Conservation (phyloP, 2,888 invertebrate species). For the Epistrophe grossulariae region DNA sequence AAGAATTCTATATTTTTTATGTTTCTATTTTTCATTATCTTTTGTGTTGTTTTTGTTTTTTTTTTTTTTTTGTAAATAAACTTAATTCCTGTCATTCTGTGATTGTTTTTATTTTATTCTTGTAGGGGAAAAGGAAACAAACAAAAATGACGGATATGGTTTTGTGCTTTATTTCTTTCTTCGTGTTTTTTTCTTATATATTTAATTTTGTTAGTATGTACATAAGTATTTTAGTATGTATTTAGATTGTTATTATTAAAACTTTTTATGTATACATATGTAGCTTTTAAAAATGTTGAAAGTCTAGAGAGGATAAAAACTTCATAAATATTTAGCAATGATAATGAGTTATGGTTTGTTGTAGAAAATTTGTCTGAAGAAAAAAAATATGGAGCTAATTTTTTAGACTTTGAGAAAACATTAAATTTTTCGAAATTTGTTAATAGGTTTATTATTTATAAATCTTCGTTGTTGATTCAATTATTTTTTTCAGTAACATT, state of each 20-base stretch:
- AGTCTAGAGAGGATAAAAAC: not conserved
- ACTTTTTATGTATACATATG: not conserved
- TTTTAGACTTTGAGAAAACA: too few species aligned
- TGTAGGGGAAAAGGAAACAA: slow-evolving; percentile 39
- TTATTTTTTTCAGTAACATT: too few species aligned
- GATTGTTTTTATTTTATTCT: slow-evolving; percentile 62
- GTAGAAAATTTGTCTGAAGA: too few species aligned
- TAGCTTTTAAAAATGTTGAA: too few species aligned
- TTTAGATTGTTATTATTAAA: not conserved
- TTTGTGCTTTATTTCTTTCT: not conserved
- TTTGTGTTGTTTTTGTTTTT: too few species aligned
- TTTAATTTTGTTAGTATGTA: not conserved
- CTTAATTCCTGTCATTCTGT: slow-evolving; percentile 71
- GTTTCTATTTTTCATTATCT: slow-evolving; percentile 14
- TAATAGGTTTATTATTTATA: too few species aligned
- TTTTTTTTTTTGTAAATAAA: slow-evolving; percentile 65
- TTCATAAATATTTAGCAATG: too few species aligned
- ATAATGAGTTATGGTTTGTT: too few species aligned
- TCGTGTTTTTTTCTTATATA: not conserved
- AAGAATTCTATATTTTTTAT: not conserved
- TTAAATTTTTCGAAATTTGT: too few species aligned
- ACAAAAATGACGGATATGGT: slow-evolving; percentile 40
- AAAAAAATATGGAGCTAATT: too few species aligned
- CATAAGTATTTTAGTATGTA: not conserved
- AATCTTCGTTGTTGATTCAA: too few species aligned